Base-by-base conservation (phyloP, 2,888 invertebrate species). In the Linnaemya vulpina region DNA sequence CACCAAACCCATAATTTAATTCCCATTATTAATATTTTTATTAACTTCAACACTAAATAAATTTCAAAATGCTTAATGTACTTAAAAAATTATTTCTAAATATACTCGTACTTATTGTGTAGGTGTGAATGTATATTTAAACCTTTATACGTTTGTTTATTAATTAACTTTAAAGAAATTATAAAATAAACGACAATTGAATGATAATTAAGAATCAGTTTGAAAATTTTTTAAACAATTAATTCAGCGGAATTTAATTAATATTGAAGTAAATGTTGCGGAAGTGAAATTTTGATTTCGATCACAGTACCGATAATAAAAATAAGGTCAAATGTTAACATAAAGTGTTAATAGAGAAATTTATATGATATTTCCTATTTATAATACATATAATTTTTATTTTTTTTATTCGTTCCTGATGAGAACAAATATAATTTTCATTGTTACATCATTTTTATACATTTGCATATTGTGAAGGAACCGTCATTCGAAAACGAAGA, bases 181-280 rank as follows among this genome's bases (percentile, higher is more conserved):
- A 38, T n/a, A 46, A 55, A 38, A 25, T 30, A 55, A 60, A 77
- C 68, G 77, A 63, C 35, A 79, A 71, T 46, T 79, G 78, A 79
- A 78, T 71, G 51, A 71, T 71, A 71, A 71, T 79, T 65, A 63
- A 55, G 17, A 71, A 63, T 71, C 15, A 70, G 5, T 43, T 22
- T 15, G 53, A 55, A 51, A 40, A 40, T n/a, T n/a, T 40, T 8
- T 11, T 58, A 70, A 70, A 30, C 9, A 70, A 60, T 17, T 15
- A 63, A 53, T 51, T 25, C 25, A 35, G 58, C 62, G 78, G 68
- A 62, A 62, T 70, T 65, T 53, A 75, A 63, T 58, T 49, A 68
- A 78, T 71, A 53, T 35, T 1, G 38, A 65, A 63, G 65, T 15
- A 65, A 71, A 35, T 63, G 10, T 63, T 71, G 43, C 53, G 79